Evolutionary conservation across 1,140 invertebrate species (phyloP), one percentile per base, ranked within the genome.

Genomic region (Drosophila carrolli): DNA sequence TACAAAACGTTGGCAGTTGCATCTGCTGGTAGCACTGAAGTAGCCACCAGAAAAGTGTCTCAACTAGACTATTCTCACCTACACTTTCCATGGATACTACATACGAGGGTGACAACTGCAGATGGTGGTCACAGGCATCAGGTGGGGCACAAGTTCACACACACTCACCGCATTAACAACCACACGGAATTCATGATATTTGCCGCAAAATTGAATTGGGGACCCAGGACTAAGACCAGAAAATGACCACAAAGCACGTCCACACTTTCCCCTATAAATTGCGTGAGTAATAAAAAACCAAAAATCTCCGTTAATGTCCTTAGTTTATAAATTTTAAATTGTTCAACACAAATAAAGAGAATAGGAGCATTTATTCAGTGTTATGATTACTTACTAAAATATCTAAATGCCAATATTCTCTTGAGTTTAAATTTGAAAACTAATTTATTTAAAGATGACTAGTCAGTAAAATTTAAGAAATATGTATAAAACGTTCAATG

Each of bases 181-280:
- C 60, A 35, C 60, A 60, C 40, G 27, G 16, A 60, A 43, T 62
- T 43, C 38, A 32, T 14, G 55, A 55, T 41, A 38, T 62, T 58
- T 4, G 13, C 60, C 53, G 43, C 60, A 44, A 6, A 44, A 37
- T 16, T 60, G 10, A 60, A 63, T 14, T 19, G 38, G n/a, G 7
- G 27, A 16, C 29, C 13, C 1, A 29, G 16, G 16, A 7, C 32
- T 16, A 61, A 46, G 56, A 8, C 61, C 61, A 43, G 14, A 60
- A 62, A 37, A 44, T 46, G 29, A 29, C 61, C 56, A 61, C 61
- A 63, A 61, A 35, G 61, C 61, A 63, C 32, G 61, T 46, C 29
- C n/a, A 16, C 58, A 63, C 32, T 43, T 56, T 23, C 11, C 13
- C n/a, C 35, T n/a, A 23, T 8, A 57, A 27, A 14, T 13, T 43